These are phyloP conservation scores for Perizoma flavofasciatum DNA, from an alignment of 2,888 invertebrate genomes.

Conservation along the genomic window DNA sequence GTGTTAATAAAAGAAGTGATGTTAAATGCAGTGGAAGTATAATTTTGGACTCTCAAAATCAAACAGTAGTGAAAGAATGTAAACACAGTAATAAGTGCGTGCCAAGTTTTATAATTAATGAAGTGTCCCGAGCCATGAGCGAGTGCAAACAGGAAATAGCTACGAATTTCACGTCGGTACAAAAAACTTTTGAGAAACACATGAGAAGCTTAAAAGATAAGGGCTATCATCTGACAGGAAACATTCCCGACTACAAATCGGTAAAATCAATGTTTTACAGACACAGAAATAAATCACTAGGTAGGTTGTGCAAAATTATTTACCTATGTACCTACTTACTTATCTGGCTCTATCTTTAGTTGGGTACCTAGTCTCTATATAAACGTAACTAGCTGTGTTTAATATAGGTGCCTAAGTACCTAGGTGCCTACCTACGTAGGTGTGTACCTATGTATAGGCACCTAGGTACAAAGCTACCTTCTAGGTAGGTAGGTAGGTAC, in stretches of 20 bases:
- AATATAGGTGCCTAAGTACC: too few species aligned
- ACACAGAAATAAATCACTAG: constrained; percentile 11
- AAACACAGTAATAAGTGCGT: constrained; percentile 3
- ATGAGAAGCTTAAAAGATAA: constrained; percentile 13
- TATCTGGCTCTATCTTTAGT: too few species aligned
- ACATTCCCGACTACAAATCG: constrained; percentile 10
- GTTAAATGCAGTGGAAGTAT: constrained; percentile 5
- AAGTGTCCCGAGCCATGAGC: background rate
- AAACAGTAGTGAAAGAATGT: background rate
- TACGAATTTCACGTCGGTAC: too few species aligned
- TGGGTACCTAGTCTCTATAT: too few species aligned
- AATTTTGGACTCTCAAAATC: constrained; percentile 1
- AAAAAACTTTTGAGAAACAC: constrained; percentile 3
- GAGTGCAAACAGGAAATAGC: constrained; percentile 2
- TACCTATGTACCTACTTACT: too few species aligned
- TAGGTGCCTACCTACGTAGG: too few species aligned
- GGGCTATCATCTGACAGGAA: constrained; percentile 12
- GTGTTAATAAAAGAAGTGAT: constrained; percentile 6
- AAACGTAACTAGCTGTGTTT: too few species aligned
- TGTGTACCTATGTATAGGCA: too few species aligned
- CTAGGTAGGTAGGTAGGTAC: too few species aligned
- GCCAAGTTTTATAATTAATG: constrained; percentile 2
- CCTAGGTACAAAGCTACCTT: too few species aligned
- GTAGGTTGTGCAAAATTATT: too few species aligned
- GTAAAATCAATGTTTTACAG: constrained; percentile 12